phyloP scores from a whole-genome alignment of 2,888 invertebrate genomes.

The Cremastinae sp. region DNA sequence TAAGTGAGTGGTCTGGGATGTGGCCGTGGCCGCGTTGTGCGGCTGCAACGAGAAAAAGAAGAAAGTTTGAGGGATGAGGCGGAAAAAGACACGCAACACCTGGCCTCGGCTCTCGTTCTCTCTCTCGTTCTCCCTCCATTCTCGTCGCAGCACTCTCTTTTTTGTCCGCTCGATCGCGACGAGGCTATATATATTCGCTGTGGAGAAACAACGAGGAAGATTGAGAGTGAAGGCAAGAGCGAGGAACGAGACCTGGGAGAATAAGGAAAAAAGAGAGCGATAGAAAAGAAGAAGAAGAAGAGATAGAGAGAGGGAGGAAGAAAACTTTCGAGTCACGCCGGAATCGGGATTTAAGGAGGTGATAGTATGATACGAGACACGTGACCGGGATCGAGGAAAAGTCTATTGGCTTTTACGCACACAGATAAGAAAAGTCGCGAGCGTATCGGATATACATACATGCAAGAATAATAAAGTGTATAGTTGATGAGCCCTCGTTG shows the following conservation, averaged over 20 bases:
- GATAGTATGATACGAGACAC: slow-evolving; percentile 55
- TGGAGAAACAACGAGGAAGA: neutral
- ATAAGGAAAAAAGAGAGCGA: too few relatives aligned
- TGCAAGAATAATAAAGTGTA: too few relatives aligned
- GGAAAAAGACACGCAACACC: slow-evolving; percentile 48
- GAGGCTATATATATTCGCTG: slow-evolving; percentile 38
- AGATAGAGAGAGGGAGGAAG: neutral
- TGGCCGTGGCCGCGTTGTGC: slow-evolving; percentile 14
- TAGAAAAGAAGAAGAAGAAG: slow-evolving; percentile 23
- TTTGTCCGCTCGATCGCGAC: neutral
- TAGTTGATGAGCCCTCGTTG: slow-evolving; percentile 49
- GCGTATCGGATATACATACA: neutral
- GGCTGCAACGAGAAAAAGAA: slow-evolving; percentile 1
- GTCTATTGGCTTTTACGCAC: slow-evolving; percentile 31
- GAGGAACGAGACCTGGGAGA: slow-evolving; percentile 9
- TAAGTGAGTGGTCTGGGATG: slow-evolving; percentile 45
- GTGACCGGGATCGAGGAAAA: slow-evolving; percentile 51
- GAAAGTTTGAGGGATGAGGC: neutral
- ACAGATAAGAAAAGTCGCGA: neutral
- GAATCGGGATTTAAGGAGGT: slow-evolving; percentile 57
- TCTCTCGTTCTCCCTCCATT: neutral
- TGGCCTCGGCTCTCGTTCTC: slow-evolving; percentile 28
- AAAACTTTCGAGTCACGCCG: slow-evolving; percentile 54
- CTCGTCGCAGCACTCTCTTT: too few relatives aligned
- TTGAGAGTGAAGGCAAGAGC: slow-evolving; percentile 19